Conservation (phyloP, 2,888 invertebrate genomes). For the Sarcophaga caerulescens region DNA sequence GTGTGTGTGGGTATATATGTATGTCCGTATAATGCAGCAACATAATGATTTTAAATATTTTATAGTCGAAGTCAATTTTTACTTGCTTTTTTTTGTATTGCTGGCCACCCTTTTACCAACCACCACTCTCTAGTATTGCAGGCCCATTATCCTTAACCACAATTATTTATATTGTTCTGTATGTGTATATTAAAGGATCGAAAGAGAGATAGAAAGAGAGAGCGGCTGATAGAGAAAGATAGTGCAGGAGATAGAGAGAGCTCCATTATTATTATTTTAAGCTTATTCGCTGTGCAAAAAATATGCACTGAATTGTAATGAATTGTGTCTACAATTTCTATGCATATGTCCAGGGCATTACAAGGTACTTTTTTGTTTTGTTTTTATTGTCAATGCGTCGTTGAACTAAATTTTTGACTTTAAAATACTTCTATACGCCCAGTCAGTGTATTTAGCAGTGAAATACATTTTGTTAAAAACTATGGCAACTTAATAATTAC, state of each 20-base stretch:
- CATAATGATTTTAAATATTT: constrained; percentile 63
- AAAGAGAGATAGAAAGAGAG: neutral
- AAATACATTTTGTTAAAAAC: constrained; percentile 13
- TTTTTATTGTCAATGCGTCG: neutral
- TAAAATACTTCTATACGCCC: constrained; percentile 4
- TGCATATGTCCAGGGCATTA: constrained; percentile 15
- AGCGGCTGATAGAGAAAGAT: too few species aligned
- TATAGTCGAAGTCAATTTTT: constrained; percentile 51
- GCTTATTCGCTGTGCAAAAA: constrained; percentile 8
- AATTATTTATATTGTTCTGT: constrained; percentile 60
- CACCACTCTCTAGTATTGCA: constrained; percentile 11
- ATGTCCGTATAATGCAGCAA: constrained; percentile 14
- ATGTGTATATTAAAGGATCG: neutral
- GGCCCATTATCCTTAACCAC: constrained; percentile 58
- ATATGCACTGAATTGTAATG: constrained; percentile 19
- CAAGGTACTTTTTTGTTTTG: neutral
- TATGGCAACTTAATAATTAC: constrained; percentile 30
- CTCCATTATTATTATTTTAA: constrained; percentile 41
- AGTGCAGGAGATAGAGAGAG: neutral
- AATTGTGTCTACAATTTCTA: constrained; percentile 13
- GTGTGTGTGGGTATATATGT: neutral
- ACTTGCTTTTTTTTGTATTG: neutral
- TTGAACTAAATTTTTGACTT: constrained; percentile 7
- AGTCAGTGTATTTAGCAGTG: neutral
- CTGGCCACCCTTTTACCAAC: neutral